These are phyloP conservation scores for Agrotis puta DNA, from an alignment of 2,888 invertebrate genomes.

Conservation along the genomic window DNA sequence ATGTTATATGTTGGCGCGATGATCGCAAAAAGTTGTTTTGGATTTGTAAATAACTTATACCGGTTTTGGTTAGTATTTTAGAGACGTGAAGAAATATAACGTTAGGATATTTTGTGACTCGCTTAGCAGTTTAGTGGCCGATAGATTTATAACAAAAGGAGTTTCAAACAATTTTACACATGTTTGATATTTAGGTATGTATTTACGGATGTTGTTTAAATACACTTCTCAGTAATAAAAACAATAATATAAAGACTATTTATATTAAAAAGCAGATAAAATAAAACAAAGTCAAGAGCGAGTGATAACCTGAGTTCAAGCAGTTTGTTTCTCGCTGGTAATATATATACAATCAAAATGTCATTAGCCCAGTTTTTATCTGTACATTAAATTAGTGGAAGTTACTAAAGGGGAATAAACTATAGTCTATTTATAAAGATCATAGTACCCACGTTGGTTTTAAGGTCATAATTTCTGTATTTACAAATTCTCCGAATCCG, in stretches of 20 bases:
- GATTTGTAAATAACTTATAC: slow-evolving; percentile 10
- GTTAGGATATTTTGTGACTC: slow-evolving; percentile 5
- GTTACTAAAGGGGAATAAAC: not conserved
- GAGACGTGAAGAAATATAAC: not conserved
- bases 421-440: not conserved
- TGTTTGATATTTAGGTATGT: not conserved
- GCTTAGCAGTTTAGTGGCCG: no score
- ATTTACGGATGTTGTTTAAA: not conserved
- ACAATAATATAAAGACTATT: not conserved
- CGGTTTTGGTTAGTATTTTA: slow-evolving; percentile 5
- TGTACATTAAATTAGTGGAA: slow-evolving; percentile 1
- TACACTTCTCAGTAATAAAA: not conserved
- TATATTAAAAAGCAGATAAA: not conserved
- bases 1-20: slow-evolving; percentile 9
- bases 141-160: no score
- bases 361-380: slow-evolving; percentile 25
- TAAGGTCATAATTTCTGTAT: not conserved
- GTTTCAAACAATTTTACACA: not conserved
- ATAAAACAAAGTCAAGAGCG: not conserved
- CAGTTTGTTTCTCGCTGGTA: slow-evolving; percentile 1
- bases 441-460: not conserved
- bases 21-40: slow-evolving; percentile 42
- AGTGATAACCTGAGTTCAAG: not conserved
- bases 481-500: not conserved
- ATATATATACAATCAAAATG: slow-evolving; percentile 6